Evolutionary conservation across 2,888 invertebrate species (phyloP), one percentile per base, ranked within the genome.

Genomic region (Dynastes maya): DNA sequence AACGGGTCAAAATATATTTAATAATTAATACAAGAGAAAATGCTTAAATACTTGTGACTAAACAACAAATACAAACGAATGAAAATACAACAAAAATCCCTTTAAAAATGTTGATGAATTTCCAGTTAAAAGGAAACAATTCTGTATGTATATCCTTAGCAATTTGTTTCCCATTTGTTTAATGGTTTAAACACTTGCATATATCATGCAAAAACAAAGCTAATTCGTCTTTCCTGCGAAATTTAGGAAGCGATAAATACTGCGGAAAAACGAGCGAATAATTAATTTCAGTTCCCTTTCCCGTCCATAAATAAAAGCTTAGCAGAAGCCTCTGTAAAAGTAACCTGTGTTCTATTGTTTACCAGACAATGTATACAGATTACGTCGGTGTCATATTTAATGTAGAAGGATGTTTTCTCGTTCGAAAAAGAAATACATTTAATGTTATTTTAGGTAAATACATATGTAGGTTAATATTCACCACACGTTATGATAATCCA

Each of bases 391-490:
- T 68, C 68, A 68, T 45, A 49, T n/a, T 51, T 68, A 68, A 68
- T 51, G 29, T 68, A 51, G 9, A 51, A 68, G 51, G 29, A 13
- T 11, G 13, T 29, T 51, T 68, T 68, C 68, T 51, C 29, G 29
- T 51, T 22, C 29, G 11, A 51, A 29, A 55, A 55, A 27, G 8
- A 53, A 68, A 13, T 32, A 11, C 32, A 11, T 27, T 68, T 51
- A 49, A 68, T 5, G 51, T 68, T 40, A 68, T 27, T 51, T 13
- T 55, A 55, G 16, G 55, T 22, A 55, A 55, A 22, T 53, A 53
- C 0, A 53, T 55, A 55, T 53, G 16, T 22, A 55, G 55, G 55
- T 51, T 49, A 68, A 68, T 68, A 68, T 68, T 68, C 68, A 68
- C 68, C 68, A 29, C 68, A 68, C 29, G 51, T 68, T 67, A 6